Evolutionary conservation across 2,888 invertebrate genomes (phyloP).

Genomic region (Griposia aprilina): DNA sequence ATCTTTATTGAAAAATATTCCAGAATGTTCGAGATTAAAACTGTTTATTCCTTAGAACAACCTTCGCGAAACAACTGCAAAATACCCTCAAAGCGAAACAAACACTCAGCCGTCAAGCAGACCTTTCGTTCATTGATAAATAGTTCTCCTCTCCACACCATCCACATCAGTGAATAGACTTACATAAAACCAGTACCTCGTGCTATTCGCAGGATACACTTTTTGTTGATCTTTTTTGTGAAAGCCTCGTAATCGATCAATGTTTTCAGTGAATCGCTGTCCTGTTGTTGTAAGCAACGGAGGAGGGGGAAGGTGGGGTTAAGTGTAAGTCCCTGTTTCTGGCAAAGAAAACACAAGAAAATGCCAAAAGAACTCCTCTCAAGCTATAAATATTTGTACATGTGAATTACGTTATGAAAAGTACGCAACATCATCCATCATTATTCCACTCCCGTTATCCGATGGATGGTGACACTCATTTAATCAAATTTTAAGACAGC

Average conservation of each 20-base stretch:
- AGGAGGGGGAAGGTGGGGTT: constrained; percentile 2
- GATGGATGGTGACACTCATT: constrained; percentile 73
- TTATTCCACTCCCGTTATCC: constrained; percentile 66
- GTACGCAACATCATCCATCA: constrained; percentile 71
- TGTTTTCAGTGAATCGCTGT: constrained; percentile 64
- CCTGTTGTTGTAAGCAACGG: constrained; percentile 44
- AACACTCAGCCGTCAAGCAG: constrained; percentile 47
- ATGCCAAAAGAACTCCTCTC: constrained; percentile 19
- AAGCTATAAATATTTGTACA: constrained; percentile 32
- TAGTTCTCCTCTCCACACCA: constrained; percentile 39
- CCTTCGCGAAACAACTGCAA: constrained; percentile 30
- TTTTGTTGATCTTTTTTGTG: constrained; percentile 61
- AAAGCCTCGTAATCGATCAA: constrained; percentile 69
- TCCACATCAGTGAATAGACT: constrained; percentile 46
- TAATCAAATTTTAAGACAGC: constrained; percentile 76
- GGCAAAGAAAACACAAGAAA: constrained; percentile 39
- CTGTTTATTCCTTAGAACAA: constrained; percentile 19
- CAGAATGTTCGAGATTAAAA: constrained; percentile 9
- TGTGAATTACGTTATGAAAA: constrained; percentile 52
- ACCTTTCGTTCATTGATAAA: constrained; percentile 58
- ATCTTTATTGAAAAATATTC: constrained; percentile 4
- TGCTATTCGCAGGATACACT: constrained; percentile 50
- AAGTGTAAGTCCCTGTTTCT: constrained; percentile 30
- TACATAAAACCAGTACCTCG: constrained; percentile 48
- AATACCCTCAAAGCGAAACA: constrained; percentile 37